Conservation (phyloP, 2,113 vertebrate genomes). For the Cairina moschata region DNA sequence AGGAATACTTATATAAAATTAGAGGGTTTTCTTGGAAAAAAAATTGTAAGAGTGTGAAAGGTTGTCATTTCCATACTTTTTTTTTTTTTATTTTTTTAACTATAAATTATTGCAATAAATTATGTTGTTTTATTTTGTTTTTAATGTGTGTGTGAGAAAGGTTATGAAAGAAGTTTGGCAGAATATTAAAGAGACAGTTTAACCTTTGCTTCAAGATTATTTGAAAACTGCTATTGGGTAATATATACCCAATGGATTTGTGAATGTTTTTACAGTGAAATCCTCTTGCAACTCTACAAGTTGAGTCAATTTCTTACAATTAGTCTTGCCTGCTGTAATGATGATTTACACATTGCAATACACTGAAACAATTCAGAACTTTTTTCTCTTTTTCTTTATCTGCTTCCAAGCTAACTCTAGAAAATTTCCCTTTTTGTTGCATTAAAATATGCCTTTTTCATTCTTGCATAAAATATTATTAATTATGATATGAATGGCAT, state of each 20-base stretch:
- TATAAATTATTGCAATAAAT: background rate
- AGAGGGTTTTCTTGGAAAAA: no score
- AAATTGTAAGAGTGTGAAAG: background rate
- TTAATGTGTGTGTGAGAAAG: constrained; percentile 1
- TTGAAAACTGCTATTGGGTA: background rate
- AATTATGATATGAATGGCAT: background rate
- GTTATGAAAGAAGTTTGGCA: background rate
- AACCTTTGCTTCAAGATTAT: background rate
- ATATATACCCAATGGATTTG: background rate
- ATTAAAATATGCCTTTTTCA: background rate
- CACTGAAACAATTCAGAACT: background rate
- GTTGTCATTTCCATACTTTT: background rate
- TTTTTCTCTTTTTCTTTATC: background rate
- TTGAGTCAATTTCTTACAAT: background rate
- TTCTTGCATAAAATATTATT: background rate
- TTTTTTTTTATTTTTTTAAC: background rate
- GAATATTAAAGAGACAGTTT: background rate
- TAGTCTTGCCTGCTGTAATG: background rate
- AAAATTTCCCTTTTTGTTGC: background rate
- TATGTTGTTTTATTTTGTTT: no score
- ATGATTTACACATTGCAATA: background rate
- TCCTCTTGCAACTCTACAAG: background rate
- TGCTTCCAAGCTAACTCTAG: background rate
- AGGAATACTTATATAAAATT: no score
- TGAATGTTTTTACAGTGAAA: background rate